These are phyloP conservation scores for Mus caroli DNA, from an alignment of 2,797 vertebrate species.

Conservation along the genomic window DNA sequence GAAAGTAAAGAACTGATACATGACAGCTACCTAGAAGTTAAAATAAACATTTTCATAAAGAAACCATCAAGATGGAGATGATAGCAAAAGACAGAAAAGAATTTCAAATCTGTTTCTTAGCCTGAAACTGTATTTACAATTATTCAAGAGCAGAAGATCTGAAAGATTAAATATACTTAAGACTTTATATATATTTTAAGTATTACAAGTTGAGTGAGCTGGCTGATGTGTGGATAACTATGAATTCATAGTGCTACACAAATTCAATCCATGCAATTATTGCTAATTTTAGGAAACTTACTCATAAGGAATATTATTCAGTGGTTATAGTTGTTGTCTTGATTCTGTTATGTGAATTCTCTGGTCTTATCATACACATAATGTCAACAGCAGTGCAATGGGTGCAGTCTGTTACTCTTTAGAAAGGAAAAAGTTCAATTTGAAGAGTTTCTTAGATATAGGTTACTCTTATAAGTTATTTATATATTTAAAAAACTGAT, in stretches of 20 bases:
- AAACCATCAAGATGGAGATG: background rate
- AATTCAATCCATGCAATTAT: background rate
- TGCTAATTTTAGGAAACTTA: constrained; percentile 12
- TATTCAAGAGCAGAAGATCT: background rate
- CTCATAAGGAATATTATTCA: background rate
- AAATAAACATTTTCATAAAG: constrained; percentile 9
- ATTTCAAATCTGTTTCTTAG: constrained; percentile 9
- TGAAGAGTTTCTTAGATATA: constrained; percentile 5
- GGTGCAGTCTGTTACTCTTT: constrained; percentile 50
- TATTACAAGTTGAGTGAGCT: background rate
- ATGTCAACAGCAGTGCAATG: constrained; percentile 62
- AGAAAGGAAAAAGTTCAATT: constrained; percentile 65
- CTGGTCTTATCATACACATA: constrained; percentile 39
- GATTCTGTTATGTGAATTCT: constrained; percentile 6
- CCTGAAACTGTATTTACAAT: background rate
- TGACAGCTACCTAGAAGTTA: background rate
- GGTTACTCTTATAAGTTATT: constrained; percentile 68
- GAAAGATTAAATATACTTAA: background rate
- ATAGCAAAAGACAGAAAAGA: background rate
- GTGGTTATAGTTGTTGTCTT: constrained; percentile 52
- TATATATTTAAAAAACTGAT: constrained; percentile 39
- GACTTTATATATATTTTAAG: background rate
- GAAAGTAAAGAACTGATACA: background rate
- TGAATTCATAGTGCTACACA: background rate
- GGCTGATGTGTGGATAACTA: background rate